Percentiles rank a stretch among this genome's conserved stretches.
Conservation (phyloP, 1,140 invertebrate genomes). For the Drosophila nikananu region DNA sequence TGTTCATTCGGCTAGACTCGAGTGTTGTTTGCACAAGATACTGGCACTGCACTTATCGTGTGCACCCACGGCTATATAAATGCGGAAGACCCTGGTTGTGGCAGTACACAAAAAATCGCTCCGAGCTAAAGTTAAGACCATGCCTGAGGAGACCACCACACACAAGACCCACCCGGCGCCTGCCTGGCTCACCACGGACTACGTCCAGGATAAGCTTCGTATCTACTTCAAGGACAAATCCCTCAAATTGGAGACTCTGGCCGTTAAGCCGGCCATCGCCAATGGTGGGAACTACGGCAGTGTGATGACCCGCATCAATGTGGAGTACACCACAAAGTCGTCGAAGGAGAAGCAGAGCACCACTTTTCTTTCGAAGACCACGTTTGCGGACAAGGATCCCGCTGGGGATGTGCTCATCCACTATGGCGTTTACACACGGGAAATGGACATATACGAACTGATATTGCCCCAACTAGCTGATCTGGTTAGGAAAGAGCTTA, state of each 20-base stretch:
- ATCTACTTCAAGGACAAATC: conserved; percentile 53
- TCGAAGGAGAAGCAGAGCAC: conserved; percentile 6
- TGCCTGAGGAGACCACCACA: conserved; percentile 26
- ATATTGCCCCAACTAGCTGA: conserved; percentile 62
- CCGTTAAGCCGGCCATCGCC: conserved; percentile 51
- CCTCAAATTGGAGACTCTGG: conserved; percentile 41
- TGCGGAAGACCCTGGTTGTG: background rate
- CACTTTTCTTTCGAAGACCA: conserved; percentile 67
- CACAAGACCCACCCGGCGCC: conserved; percentile 43
- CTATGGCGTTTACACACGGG: conserved; percentile 62
- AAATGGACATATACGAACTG: conserved; percentile 72
- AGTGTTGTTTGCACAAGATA: conserved; percentile 32
- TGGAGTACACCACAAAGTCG: conserved; percentile 29
- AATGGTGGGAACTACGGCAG: conserved; percentile 80
- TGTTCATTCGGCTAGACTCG: conserved; percentile 15
- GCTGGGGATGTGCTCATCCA: conserved; percentile 47
- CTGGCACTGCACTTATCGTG: conserved; percentile 12
- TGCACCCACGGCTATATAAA: conserved; percentile 6
- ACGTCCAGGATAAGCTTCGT: conserved; percentile 61
- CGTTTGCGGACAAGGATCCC: conserved; percentile 58
- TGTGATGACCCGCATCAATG: conserved; percentile 65
- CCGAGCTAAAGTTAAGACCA: conserved; percentile 10
- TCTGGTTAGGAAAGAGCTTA: conserved; percentile 46
- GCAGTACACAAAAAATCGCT: background rate
- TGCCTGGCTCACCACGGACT: conserved; percentile 67